These are phyloP conservation scores for Cotesia chilonis DNA, from an alignment of 1,140 invertebrate species.

Conservation along the genomic window DNA sequence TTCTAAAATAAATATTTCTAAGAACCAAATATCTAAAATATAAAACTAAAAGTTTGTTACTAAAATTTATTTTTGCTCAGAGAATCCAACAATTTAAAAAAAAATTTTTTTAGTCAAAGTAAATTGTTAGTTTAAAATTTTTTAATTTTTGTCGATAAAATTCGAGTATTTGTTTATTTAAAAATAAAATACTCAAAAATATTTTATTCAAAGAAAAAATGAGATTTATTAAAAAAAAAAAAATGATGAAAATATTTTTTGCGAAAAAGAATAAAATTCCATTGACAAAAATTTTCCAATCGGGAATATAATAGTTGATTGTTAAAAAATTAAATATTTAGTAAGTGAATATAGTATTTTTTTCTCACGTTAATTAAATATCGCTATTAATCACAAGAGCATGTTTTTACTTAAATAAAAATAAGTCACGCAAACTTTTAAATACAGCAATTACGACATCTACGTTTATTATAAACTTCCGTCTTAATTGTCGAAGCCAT, in stretches of 20 bases:
- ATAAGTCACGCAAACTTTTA: slow-evolving; percentile 29
- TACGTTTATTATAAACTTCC: slow-evolving; percentile 36
- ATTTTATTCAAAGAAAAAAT: too few species aligned
- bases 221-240: too few species aligned
- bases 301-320: not conserved
- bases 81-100: too few species aligned
- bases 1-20: too few species aligned
- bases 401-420: slow-evolving; percentile 9
- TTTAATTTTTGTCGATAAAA: not conserved
- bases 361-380: slow-evolving; percentile 12
- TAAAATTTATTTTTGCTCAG: too few species aligned
- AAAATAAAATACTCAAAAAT: too few species aligned
- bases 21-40: too few species aligned
- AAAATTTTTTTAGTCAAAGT: too few species aligned
- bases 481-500: slow-evolving; percentile 35
- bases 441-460: slow-evolving; percentile 34
- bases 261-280: too few species aligned
- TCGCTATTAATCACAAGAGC: not conserved
- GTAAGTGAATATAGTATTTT: not conserved
- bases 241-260: too few species aligned
- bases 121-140: not conserved
- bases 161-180: not conserved
- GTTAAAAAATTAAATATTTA: not conserved
- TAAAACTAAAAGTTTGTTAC: too few species aligned
- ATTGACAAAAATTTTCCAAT: not conserved